Conservation (phyloP, 2,113 vertebrate genomes). For the Salvelinus sp. region DNA sequence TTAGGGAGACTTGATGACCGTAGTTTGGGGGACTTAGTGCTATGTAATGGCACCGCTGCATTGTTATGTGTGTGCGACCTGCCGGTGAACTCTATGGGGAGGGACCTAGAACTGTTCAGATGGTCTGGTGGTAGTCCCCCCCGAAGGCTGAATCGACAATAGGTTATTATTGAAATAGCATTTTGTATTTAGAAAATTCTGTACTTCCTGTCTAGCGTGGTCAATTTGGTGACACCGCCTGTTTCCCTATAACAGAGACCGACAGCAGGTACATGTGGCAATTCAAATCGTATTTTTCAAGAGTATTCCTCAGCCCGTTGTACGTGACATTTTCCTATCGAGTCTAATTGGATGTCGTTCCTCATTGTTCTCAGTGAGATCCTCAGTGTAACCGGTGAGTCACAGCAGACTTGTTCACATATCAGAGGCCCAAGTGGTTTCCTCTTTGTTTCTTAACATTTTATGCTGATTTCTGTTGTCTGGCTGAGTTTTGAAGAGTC, state of each 20-base stretch:
- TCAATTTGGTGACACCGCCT: background rate
- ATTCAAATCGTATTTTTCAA: conserved; percentile 72
- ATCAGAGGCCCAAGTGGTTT: conserved; percentile 12
- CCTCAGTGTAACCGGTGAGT: conserved; percentile 34
- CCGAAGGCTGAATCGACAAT: conserved; percentile 36
- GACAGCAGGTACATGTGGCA: conserved; percentile 68
- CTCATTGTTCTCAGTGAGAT: conserved; percentile 50
- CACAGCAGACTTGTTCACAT: conserved; percentile 51
- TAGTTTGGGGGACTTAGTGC: no score
- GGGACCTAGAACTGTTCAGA: conserved; percentile 15
- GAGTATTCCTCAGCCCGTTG: conserved; percentile 63
- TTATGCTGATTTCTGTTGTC: conserved; percentile 59
- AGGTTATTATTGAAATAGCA: background rate
- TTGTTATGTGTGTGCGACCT: conserved; percentile 28
- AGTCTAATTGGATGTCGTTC: conserved; percentile 61
- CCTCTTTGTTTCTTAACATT: conserved; percentile 57
- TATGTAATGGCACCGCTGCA: no score
- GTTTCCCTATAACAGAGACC: background rate
- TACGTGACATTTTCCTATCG: conserved; percentile 62
- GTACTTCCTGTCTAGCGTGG: background rate
- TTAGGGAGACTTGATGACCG: no score
- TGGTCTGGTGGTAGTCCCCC: background rate
- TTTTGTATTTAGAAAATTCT: background rate
- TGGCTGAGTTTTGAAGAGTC: conserved; percentile 74
- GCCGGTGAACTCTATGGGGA: conserved; percentile 22